Evolutionary conservation across 2,888 invertebrate species (phyloP).

Genomic region (Lagria hirta): DNA sequence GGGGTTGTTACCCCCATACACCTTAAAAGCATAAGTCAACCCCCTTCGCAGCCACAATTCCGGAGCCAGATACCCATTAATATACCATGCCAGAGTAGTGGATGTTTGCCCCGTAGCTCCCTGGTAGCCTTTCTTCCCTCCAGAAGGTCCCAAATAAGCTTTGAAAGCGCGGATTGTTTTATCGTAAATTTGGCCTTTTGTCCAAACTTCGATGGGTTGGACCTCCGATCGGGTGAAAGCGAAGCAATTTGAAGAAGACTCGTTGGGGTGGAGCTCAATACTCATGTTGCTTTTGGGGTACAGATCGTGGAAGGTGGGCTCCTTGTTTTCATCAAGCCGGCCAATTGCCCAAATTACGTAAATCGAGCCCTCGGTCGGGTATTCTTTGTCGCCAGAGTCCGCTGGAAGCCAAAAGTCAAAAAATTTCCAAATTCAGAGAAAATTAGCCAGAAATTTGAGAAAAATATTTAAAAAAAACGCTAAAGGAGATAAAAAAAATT

Average conservation of each 20-base stretch:
- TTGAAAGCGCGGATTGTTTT: conserved; percentile 74
- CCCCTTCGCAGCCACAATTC: conserved; percentile 86
- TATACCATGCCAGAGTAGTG: conserved; percentile 84
- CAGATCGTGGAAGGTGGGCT: conserved; percentile 80
- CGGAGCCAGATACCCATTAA: conserved; percentile 85
- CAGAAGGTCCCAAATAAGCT: conserved; percentile 82
- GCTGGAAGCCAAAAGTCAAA: conserved; percentile 55
- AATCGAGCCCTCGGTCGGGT: conserved; percentile 60
- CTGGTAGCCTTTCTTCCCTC: conserved; percentile 76
- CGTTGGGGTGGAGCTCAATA: conserved; percentile 66
- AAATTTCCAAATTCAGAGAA: conserved; percentile 1
- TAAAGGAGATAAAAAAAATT: neutral
- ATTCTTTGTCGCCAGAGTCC: conserved; percentile 76
- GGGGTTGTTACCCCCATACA: conserved; percentile 84
- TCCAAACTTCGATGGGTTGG: conserved; percentile 58
- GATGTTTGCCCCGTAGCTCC: conserved; percentile 69
- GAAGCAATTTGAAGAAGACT: conserved; percentile 70
- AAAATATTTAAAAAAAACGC: neutral
- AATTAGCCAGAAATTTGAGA: neutral
- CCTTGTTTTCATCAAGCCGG: conserved; percentile 70
- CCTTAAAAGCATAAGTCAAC: conserved; percentile 78
- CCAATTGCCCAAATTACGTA: conserved; percentile 86
- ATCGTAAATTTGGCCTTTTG: conserved; percentile 66
- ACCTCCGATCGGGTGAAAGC: conserved; percentile 63
- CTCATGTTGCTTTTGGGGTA: conserved; percentile 72